Percentiles rank a stretch among this genome's conserved stretches.
These are phyloP conservation scores for Helicoverpa assulta DNA, from an alignment of 2,888 invertebrate genomes.

Conservation along the genomic window DNA sequence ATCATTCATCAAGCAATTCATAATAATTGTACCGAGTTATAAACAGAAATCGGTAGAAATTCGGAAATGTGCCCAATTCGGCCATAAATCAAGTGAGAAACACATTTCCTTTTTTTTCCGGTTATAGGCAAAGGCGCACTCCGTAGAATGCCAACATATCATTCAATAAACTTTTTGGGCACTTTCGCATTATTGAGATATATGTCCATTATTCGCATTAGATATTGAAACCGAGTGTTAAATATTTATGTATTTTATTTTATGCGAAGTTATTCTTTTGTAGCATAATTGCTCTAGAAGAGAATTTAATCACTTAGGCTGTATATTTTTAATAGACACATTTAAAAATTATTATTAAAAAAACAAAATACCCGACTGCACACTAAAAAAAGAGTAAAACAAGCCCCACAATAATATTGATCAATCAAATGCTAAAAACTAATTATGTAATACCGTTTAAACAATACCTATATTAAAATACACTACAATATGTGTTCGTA, in stretches of 20 bases:
- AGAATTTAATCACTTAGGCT: too few species aligned
- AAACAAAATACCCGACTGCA: too few species aligned
- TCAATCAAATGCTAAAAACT: too few species aligned
- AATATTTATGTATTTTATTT: not conserved
- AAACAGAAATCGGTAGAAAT: conserved; percentile 32
- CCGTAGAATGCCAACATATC: conserved; percentile 26
- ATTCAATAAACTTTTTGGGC: conserved; percentile 29
- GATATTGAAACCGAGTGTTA: not conserved
- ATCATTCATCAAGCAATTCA: conserved; percentile 14
- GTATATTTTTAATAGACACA: too few species aligned
- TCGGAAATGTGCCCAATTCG: conserved; percentile 40
- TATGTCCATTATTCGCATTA: conserved; percentile 1
- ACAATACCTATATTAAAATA: too few species aligned
- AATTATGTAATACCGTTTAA: too few species aligned
- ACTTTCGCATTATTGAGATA: conserved; percentile 13
- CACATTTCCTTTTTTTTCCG: conserved; percentile 44
- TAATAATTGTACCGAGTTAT: conserved; percentile 21
- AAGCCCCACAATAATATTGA: too few species aligned
- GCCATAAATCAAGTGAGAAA: conserved; percentile 47
- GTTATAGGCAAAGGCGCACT: conserved; percentile 25
- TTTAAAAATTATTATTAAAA: too few species aligned
- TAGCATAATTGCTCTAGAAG: too few species aligned
- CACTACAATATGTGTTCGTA: too few species aligned
- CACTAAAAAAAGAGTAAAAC: too few species aligned
- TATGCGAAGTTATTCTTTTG: not conserved